Percentiles rank a stretch among this genome's conserved stretches.
Conservation (phyloP, 2,888 invertebrate genomes). For the Anthrax anthrax region DNA sequence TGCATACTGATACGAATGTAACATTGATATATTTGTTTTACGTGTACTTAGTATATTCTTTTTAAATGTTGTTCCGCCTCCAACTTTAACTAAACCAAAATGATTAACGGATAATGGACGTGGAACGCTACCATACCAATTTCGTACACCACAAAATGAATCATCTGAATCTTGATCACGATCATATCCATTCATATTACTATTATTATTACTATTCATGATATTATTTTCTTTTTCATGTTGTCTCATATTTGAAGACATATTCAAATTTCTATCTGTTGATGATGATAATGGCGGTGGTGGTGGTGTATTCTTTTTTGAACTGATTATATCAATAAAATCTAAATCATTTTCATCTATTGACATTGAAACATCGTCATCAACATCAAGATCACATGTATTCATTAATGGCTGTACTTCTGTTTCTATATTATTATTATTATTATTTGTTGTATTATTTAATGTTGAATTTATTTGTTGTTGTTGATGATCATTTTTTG, state of each 20-base stretch:
- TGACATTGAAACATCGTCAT: too few species aligned
- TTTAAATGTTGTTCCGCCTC: constrained; percentile 7
- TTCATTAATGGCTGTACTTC: too few species aligned
- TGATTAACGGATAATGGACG: constrained; percentile 6
- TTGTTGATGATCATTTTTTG: too few species aligned
- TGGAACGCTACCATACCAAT: constrained; percentile 7
- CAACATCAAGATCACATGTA: too few species aligned
- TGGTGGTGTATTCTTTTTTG: too few species aligned
- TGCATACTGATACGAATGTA: background rate
- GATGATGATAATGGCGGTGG: background rate
- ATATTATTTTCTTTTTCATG: constrained; percentile 2
- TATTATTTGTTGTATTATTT: too few species aligned
- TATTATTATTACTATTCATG: background rate
- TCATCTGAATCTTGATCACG: background rate
- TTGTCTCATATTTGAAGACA: too few species aligned
- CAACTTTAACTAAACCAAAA: constrained; percentile 7
- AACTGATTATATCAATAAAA: too few species aligned
- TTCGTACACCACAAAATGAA: constrained; percentile 1
- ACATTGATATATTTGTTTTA: constrained; percentile 1
- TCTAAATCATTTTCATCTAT: too few species aligned
- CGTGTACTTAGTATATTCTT: constrained; percentile 5
- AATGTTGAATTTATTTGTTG: too few species aligned
- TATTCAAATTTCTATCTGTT: too few species aligned
- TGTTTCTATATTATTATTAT: too few species aligned
- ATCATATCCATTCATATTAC: background rate